Percentiles rank a stretch among this genome's conserved stretches.
Evolutionary conservation across 2,888 invertebrate genomes (phyloP).

Genomic region (Nemotelus pantherinus): DNA sequence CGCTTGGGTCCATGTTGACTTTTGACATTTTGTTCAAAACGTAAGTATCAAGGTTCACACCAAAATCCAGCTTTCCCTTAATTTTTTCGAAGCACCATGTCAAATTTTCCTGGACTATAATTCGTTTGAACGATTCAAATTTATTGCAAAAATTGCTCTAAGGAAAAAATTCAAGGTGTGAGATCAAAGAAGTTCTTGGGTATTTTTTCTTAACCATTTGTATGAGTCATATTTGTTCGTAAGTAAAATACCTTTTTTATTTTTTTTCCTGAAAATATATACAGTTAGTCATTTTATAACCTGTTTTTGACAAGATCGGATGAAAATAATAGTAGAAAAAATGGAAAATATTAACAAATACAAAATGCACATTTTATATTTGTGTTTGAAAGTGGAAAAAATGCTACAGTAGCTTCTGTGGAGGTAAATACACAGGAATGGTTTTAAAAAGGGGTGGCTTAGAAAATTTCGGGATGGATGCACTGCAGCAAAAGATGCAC

Average conservation of each 20-base stretch:
- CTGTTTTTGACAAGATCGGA: background rate
- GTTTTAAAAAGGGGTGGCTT: too few relatives aligned
- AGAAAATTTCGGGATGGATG: background rate
- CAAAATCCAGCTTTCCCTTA: too few relatives aligned
- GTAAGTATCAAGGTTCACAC: too few relatives aligned
- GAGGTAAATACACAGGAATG: background rate
- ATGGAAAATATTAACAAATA: background rate
- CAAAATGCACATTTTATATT: background rate
- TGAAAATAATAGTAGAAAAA: background rate
- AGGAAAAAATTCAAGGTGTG: too few relatives aligned
- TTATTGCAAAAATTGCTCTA: too few relatives aligned
- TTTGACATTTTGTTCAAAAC: too few relatives aligned
- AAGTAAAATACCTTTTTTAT: background rate
- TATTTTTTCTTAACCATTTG: too few relatives aligned
- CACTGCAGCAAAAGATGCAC: background rate
- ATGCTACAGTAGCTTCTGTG: background rate
- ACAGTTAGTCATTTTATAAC: background rate
- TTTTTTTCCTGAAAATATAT: conserved; percentile 1
- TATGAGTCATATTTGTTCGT: background rate
- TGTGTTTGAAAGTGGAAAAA: background rate
- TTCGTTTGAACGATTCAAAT: too few relatives aligned
- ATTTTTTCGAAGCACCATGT: too few relatives aligned
- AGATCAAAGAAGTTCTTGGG: too few relatives aligned
- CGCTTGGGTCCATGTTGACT: too few relatives aligned
- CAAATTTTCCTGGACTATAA: too few relatives aligned